phyloP scores from a whole-genome alignment of 2,797 vertebrate genomes.

The Macropodus opercularis region DNA sequence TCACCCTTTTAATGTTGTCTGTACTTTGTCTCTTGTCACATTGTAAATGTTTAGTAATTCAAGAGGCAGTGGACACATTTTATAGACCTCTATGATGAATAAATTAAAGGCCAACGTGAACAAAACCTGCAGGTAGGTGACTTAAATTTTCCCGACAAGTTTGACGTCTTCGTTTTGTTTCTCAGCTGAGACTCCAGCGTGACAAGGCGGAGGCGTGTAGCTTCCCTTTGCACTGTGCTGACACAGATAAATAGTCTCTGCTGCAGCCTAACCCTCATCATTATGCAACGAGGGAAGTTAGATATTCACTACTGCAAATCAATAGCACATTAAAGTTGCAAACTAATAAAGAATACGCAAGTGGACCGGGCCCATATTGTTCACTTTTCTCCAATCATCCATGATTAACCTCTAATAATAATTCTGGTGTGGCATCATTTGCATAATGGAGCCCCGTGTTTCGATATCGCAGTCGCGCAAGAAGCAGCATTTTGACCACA shows the following conservation, averaged over 20 bases:
- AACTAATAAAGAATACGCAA: slow-evolving; percentile 47
- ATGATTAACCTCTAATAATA: slow-evolving; percentile 54
- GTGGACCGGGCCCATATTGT: slow-evolving; percentile 26
- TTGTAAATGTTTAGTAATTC: too few species aligned
- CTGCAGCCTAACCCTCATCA: slow-evolving; percentile 44
- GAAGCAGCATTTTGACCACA: not conserved
- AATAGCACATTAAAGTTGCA: slow-evolving; percentile 58
- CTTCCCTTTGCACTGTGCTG: slow-evolving; percentile 49
- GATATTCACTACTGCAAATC: slow-evolving; percentile 54
- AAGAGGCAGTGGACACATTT: too few species aligned
- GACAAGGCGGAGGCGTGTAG: slow-evolving; percentile 31
- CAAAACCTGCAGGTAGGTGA: not conserved
- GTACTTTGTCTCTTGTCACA: too few species aligned
- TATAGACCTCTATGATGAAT: too few species aligned
- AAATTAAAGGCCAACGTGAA: not conserved
- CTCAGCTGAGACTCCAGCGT: too few species aligned
- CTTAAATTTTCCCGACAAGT: too few species aligned
- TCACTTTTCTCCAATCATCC: slow-evolving; percentile 41
- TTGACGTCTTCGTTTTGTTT: too few species aligned
- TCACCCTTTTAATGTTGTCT: too few species aligned
- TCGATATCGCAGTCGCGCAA: not conserved
- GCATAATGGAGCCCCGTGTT: slow-evolving; percentile 10
- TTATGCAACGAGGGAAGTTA: slow-evolving; percentile 50
- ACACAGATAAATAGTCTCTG: slow-evolving; percentile 56
- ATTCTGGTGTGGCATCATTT: slow-evolving; percentile 21